Percentiles rank a stretch among this genome's conserved stretches.
Evolutionary conservation across 2,797 vertebrate genomes (phyloP).

Genomic region (Mormyrus hasselquistii): DNA sequence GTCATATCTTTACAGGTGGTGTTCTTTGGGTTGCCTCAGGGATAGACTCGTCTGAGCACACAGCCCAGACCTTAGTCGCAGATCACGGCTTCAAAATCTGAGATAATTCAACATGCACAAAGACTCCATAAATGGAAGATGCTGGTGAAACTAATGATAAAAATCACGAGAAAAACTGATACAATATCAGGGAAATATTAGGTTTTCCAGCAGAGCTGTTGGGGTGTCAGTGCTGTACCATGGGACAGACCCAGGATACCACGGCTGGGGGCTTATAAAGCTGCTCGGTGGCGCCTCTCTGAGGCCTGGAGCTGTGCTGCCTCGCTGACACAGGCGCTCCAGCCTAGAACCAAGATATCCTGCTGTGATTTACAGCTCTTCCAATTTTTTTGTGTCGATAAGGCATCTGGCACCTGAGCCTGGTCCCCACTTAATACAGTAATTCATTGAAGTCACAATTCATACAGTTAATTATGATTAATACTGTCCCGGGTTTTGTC

Average conservation of each 20-base stretch:
- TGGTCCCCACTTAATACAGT: neutral
- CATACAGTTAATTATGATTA: neutral
- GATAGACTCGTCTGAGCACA: neutral
- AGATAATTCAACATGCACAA: neutral
- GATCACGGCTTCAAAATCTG: neutral
- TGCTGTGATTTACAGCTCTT: neutral
- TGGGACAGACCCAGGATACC: neutral
- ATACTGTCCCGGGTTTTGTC: neutral
- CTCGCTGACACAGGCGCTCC: neutral
- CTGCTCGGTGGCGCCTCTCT: neutral
- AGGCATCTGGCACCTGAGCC: neutral
- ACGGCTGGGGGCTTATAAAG: neutral
- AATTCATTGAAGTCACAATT: neutral
- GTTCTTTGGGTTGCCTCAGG: neutral
- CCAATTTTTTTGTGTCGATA: neutral
- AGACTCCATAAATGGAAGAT: neutral
- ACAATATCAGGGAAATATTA: neutral
- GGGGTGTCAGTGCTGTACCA: neutral
- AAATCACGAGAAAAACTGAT: neutral
- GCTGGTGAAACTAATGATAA: neutral
- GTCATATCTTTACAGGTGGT: neutral
- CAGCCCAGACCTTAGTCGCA: neutral
- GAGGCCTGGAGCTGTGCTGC: neutral
- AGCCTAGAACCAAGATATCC: neutral
- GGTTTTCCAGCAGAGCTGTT: neutral